Evolutionary conservation across 2,797 vertebrate species (phyloP), one percentile per base, ranked within the genome.

Genomic region (Myotis myotis): DNA sequence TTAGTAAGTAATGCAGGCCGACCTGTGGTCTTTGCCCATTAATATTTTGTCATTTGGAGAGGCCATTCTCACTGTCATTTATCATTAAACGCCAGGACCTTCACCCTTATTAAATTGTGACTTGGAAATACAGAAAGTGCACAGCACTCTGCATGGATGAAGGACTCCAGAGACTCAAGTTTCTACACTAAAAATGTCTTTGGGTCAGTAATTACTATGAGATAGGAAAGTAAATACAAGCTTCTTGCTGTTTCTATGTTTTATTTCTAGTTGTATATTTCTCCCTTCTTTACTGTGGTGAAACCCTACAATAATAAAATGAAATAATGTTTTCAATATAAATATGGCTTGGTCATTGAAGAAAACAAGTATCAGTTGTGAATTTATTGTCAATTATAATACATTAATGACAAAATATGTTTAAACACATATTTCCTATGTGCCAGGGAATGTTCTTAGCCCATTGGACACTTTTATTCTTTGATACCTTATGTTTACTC

Each of bases 61-160:
- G 74, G 72, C 8, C 64, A 91, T 92, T 93, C 64, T 92, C 64
- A 64, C 47, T 93, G 71, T 79, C 81, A 83, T 96, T 96, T 94
- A 95, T 85, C 94, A 92, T 94, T 97, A 94, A 95, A 94, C 30
- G 72, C 28, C 25, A 89, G 76, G 11, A 90, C 64, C 28, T 96
- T 83, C 72, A 94, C 55, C 94, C 75, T 80, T 76, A 88, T 90
- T 74, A 88, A 85, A 88, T 8, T 90, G 41, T 89, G 57, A 87
- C 72, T 85, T 94, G 51, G 85, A 89, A 84, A 80, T n/a, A 64
- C 25, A 82, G 78, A 93, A 62, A 81, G 15, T 12, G 4, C 41
- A 33, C 1, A 93, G 30, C 30, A 71, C 9, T 75, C n/a, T 92
- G 8, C 53, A 64, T 92, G 30, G 78, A 85, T 84, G 70, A 89